These are phyloP conservation scores for Zeugodacus cucurbitae DNA, from an alignment of 1,140 invertebrate genomes.

Conservation along the genomic window DNA sequence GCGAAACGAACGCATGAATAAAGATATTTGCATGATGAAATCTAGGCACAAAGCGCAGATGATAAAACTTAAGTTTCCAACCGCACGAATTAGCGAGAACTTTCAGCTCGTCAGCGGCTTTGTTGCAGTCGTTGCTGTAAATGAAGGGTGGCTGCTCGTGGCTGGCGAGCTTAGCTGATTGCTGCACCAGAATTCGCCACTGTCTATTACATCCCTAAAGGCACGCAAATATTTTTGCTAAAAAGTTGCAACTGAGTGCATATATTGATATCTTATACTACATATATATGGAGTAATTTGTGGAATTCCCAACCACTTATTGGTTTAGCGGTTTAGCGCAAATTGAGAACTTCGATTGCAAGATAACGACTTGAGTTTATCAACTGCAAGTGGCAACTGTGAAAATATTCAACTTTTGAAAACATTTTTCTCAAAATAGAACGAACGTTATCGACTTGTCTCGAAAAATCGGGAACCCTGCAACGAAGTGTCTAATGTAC, in stretches of 20 bases:
- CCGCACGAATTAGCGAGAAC: background rate
- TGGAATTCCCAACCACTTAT: background rate
- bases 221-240: too few species aligned
- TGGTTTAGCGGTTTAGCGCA: background rate
- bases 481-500: too few species aligned
- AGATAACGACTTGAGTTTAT: too few species aligned
- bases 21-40: background rate
- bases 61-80: background rate
- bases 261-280: background rate
- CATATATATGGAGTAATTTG: background rate
- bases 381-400: too few species aligned
- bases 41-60: background rate
- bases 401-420: too few species aligned
- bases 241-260: too few species aligned
- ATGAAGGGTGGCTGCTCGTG: conserved; percentile 1
- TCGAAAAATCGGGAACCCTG: too few species aligned
- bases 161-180: background rate
- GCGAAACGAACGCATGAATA: background rate
- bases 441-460: too few species aligned
- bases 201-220: background rate
- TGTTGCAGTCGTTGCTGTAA: background rate
- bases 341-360: background rate
- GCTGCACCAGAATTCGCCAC: background rate
- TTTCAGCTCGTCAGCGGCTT: background rate
- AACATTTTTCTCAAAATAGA: too few species aligned